These are phyloP conservation scores for Spilarctia lutea DNA, from an alignment of 2,888 invertebrate species.

Conservation along the genomic window DNA sequence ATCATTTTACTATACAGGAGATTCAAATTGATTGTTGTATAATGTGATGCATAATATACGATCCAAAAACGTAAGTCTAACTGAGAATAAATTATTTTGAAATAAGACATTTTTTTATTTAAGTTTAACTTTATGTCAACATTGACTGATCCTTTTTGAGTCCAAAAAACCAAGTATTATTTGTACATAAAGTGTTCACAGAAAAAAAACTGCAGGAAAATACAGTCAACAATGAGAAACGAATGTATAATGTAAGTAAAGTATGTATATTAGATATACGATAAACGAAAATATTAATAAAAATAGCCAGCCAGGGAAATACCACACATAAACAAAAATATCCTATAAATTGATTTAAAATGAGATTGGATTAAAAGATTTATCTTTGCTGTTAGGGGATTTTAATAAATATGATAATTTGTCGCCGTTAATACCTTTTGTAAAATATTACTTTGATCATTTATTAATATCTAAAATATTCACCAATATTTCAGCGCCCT, in stretches of 20 bases:
- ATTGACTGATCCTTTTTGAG: background rate
- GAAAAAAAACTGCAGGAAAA: background rate
- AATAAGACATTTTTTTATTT: background rate
- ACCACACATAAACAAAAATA: background rate
- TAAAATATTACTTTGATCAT: slow-evolving; percentile 45
- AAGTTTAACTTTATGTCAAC: no score
- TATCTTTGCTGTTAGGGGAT: slow-evolving; percentile 12
- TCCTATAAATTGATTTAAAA: background rate
- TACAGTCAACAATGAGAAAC: background rate
- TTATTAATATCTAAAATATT: slow-evolving; percentile 42
- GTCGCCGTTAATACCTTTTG: slow-evolving; percentile 35
- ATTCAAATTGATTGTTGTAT: background rate
- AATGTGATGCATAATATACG: background rate
- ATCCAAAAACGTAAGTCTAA: background rate
- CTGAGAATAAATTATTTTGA: background rate
- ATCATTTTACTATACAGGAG: no score
- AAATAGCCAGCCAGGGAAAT: background rate
- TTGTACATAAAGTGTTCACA: no score
- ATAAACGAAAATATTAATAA: background rate
- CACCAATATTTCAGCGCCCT: slow-evolving; percentile 25
- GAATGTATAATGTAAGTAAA: no score
- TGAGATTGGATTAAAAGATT: slow-evolving; percentile 20
- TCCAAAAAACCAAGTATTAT: no score
- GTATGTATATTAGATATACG: background rate
- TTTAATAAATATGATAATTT: slow-evolving; percentile 41